Percentiles rank a stretch among this genome's conserved stretches.
Evolutionary conservation across 2,888 invertebrate genomes (phyloP).

Genomic region (Blastobasis adustella): DNA sequence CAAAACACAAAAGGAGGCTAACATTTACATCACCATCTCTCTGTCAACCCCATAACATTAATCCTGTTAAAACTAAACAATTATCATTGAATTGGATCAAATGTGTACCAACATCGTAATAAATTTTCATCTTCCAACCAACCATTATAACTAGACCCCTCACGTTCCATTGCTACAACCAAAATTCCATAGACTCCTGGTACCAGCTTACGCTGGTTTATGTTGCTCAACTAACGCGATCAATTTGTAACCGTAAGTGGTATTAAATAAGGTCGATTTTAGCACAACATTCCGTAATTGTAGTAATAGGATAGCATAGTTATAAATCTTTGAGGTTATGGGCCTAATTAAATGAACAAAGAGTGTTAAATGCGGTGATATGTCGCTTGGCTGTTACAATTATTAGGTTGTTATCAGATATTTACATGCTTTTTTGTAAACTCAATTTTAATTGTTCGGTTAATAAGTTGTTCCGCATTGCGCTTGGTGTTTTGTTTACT

Average conservation of each 20-base stretch:
- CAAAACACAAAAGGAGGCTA: too few relatives aligned
- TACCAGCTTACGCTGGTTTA: too few relatives aligned
- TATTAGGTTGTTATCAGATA: background rate
- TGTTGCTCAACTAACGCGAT: too few relatives aligned
- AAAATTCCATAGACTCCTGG: too few relatives aligned
- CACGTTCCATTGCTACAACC: background rate
- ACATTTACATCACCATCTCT: background rate
- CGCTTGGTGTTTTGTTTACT: too few relatives aligned
- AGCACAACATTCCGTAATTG: background rate
- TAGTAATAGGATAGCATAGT: constrained; percentile 5
- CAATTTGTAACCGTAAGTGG: too few relatives aligned
- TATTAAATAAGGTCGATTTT: constrained; percentile 9
- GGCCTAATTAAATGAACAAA: constrained; percentile 20
- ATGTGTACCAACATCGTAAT: constrained; percentile 2
- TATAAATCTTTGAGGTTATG: constrained; percentile 19
- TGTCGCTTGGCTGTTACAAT: background rate
- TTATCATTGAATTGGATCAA: background rate
- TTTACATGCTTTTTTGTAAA: too few relatives aligned
- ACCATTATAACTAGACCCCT: constrained; percentile 3
- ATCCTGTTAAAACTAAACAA: background rate
- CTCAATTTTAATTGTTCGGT: too few relatives aligned
- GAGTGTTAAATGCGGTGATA: constrained; percentile 20
- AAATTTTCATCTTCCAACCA: constrained; percentile 9
- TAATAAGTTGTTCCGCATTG: too few relatives aligned
- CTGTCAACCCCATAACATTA: background rate